These are phyloP conservation scores for Tapirus terrestris DNA, from an alignment of 2,113 vertebrate species.

Conservation along the genomic window DNA sequence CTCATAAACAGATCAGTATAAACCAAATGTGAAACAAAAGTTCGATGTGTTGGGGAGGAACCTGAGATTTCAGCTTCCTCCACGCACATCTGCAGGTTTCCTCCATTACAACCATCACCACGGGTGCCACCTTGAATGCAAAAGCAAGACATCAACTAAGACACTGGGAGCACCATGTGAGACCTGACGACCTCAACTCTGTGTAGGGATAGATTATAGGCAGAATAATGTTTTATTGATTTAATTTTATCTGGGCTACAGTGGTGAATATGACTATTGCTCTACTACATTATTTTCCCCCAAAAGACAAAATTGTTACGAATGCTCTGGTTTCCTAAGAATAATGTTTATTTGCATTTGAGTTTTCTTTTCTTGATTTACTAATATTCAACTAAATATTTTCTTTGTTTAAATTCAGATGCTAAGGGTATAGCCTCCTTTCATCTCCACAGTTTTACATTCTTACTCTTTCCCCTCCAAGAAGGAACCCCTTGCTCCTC, in stretches of 20 bases:
- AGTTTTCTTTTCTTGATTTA: not conserved
- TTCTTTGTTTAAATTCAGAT: not conserved
- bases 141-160: not conserved
- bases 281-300: not conserved
- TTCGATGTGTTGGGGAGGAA: not conserved
- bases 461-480: conserved; percentile 51
- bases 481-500: not conserved
- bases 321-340: not conserved
- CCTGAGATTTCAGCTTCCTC: not conserved
- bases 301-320: not conserved
- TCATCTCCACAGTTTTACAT: conserved; percentile 31
- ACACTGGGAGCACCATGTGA: not conserved
- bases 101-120: not conserved
- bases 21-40: not conserved
- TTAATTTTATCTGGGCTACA: not conserved
- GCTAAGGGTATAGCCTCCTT: conserved; percentile 59
- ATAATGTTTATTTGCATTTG: not conserved
- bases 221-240: not conserved
- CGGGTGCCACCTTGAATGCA: not conserved
- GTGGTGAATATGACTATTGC: not conserved
- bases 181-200: not conserved
- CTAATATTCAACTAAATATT: not conserved
- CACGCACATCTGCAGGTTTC: not conserved
- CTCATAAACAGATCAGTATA: not conserved
- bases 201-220: not conserved